phyloP scores from a whole-genome alignment of 2,888 invertebrate species.

The Xestia ashworthii region DNA sequence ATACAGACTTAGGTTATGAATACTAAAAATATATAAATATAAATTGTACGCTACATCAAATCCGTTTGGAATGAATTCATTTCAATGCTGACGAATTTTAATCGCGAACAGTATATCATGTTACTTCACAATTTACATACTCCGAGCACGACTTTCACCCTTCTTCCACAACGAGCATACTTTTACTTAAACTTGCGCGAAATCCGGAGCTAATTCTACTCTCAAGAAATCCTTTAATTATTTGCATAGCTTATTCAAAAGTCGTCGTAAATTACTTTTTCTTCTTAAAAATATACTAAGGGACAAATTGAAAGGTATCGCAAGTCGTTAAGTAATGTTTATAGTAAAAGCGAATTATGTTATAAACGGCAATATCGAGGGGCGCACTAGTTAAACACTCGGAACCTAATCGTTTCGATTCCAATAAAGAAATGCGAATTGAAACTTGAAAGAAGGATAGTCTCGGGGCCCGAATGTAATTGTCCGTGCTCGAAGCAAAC shows the following conservation, averaged over 20 bases:
- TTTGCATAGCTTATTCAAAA: constrained; percentile 60
- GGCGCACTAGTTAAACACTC: constrained; percentile 73
- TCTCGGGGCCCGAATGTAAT: constrained; percentile 81
- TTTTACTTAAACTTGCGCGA: constrained; percentile 34
- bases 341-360: constrained; percentile 63
- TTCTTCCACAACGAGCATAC: constrained; percentile 34
- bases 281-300: constrained; percentile 54
- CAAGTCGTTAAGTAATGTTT: constrained; percentile 59
- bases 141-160: constrained; percentile 7
- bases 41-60: constrained; percentile 43
- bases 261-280: constrained; percentile 55
- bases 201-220: constrained; percentile 44
- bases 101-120: constrained; percentile 28
- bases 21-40: constrained; percentile 45
- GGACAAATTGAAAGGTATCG: constrained; percentile 57
- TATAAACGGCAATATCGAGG: constrained; percentile 66
- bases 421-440: constrained; percentile 84
- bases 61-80: constrained; percentile 34
- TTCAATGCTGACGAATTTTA: constrained; percentile 36
- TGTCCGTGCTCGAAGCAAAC: constrained; percentile 83
- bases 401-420: constrained; percentile 77
- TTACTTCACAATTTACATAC: constrained; percentile 21
- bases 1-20: constrained; percentile 30
- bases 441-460: constrained; percentile 85
- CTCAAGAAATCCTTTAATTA: constrained; percentile 60